Evolutionary conservation across 2,113 vertebrate species (phyloP), one percentile per base, ranked within the genome.

Genomic region (Bombycilla garrulus): DNA sequence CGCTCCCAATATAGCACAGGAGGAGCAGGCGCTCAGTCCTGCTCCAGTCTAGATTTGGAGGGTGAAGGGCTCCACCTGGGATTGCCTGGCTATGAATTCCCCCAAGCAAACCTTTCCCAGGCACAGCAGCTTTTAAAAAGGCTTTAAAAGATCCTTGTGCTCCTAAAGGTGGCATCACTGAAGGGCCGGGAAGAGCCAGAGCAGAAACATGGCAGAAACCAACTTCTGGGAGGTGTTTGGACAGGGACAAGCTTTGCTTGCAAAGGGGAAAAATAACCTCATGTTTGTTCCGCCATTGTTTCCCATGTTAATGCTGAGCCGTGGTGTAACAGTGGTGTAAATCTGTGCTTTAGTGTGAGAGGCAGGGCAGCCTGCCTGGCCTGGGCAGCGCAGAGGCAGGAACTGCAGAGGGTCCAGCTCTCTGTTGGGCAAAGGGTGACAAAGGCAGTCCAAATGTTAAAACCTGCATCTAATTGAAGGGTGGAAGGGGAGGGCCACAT

Each of bases 101-200:
- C 94, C 62, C 1, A 16, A 26, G 72, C 80, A 92, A 92, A 96
- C 80, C 76, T 74, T 91, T 72, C 93, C 61, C 29, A 83, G 91
- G 93, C 92, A 83, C 8, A 29, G 87, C 12, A 23, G 74, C 77
- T 85, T 94, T 91, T 70, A 91, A 93, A 90, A 70, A 91, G 29
- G 58, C 91, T 81, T 61, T 90, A 97, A 95, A 83, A 92, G 85
- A 87, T 93, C 85, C 96, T 81, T 91, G 91, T 96, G 92, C 92
- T 96, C 92, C 74, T 65, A 76, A 61, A 15, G 25, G 53, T 44
- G 44, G 84, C 92, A 58, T 88, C 60, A 73, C 36, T 69, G 61
- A 92, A 88, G 72, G 81, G 42, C 51, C 26, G 58, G n/a, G 76
- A 76, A 80, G 78, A 28, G 14, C 58, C 47, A 65, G 38, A 88